phyloP scores from a whole-genome alignment of 1,140 invertebrate genomes.

The Drosophila grimshawi region DNA sequence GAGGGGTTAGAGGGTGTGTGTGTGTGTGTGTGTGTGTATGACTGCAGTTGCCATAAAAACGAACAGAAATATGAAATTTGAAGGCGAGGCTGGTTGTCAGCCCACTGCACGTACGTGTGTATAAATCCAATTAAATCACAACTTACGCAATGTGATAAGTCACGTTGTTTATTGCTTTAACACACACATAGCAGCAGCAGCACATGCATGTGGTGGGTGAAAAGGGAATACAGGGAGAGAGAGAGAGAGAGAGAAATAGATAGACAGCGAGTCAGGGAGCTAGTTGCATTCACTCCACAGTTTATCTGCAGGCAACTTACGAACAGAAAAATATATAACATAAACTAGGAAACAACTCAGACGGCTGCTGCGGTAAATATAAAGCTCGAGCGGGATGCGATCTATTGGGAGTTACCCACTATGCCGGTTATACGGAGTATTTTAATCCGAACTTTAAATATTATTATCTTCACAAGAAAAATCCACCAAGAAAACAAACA shows the following conservation, averaged over 20 bases:
- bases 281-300: constrained; percentile 58
- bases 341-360: too few relatives aligned
- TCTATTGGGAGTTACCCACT: background rate
- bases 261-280: background rate
- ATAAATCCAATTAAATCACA: constrained; percentile 83
- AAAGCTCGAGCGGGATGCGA: too few relatives aligned
- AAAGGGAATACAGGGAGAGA: too few relatives aligned
- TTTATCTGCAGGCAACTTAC: constrained; percentile 74
- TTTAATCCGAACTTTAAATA: background rate
- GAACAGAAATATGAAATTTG: constrained; percentile 37
- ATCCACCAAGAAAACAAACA: constrained; percentile 45
- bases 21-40: background rate
- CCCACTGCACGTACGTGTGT: constrained; percentile 48
- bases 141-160: constrained; percentile 82
- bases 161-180: constrained; percentile 81
- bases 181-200: too few relatives aligned
- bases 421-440: background rate
- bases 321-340: constrained; percentile 60
- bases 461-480: constrained; percentile 9
- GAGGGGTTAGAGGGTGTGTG: background rate
- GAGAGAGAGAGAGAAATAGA: background rate
- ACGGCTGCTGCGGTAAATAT: constrained; percentile 43
- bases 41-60: constrained; percentile 67
- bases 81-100: constrained; percentile 24
- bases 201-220: background rate